A percentile compares a stretch with the other conserved stretches of the same genome.
Evolutionary conservation across 2,888 invertebrate genomes (phyloP).

Genomic region (Melitaea athalia): DNA sequence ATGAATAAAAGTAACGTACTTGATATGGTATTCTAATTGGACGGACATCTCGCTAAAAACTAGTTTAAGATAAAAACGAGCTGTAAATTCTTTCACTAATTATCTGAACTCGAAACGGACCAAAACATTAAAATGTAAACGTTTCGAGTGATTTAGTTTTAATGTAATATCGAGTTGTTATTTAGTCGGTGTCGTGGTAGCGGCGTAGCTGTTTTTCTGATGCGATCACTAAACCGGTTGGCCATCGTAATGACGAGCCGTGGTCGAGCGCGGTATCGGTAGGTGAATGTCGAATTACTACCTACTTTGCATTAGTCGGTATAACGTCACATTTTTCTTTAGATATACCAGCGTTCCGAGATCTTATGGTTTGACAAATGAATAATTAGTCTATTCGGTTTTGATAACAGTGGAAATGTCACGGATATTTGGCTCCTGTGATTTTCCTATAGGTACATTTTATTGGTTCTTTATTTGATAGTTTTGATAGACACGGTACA

Average conservation of each 20-base stretch:
- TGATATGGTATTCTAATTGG: background rate
- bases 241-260: constrained; percentile 72
- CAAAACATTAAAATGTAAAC: background rate
- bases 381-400: constrained; percentile 23
- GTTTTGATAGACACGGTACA: background rate
- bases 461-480: background rate
- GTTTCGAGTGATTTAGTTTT: constrained; percentile 1
- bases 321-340: constrained; percentile 35
- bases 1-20: background rate
- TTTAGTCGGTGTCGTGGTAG: constrained; percentile 54
- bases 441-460: background rate
- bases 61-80: background rate
- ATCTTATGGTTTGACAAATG: constrained; percentile 27
- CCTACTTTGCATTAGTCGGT: constrained; percentile 64
- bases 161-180: constrained; percentile 32
- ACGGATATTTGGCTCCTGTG: background rate
- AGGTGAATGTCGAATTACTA: constrained; percentile 68
- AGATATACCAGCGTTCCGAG: constrained; percentile 23
- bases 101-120: background rate
- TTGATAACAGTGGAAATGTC: constrained; percentile 20
- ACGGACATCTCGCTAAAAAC: background rate
- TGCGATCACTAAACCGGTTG: constrained; percentile 79
- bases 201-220: constrained; percentile 77
- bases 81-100: background rate
- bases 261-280: constrained; percentile 50